Evolutionary conservation across 2,797 vertebrate genomes (phyloP), one percentile per base, ranked within the genome.

Genomic region (Pseudochirops corinnae): DNA sequence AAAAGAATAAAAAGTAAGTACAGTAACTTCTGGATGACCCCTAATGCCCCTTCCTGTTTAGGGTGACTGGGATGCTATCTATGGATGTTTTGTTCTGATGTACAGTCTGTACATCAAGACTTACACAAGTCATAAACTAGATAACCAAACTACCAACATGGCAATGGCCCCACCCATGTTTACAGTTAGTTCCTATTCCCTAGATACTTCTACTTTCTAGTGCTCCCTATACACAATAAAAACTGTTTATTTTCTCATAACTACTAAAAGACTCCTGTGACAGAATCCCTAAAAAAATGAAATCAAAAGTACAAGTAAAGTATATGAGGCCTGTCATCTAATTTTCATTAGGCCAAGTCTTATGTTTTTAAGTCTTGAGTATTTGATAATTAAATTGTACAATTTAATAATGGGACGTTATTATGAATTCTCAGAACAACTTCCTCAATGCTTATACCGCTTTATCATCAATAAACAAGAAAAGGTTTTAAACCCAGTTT

Each of bases 401-500:
- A 53, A 95, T 56, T 96, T 28, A 97, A 29, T 56, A 58, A 74
- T 74, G 74, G 57, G 52, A 29, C 55, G 74, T 62, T 90, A 28
- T 18, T 60, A 7, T 91, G 31, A 87, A 94, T 33, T 95, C 50
- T 74, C 52, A 46, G 18, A 57, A 91, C 93, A 93, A 90, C 93
- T 28, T 95, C 50, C 33, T 12, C 52, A 96, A 91, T 21, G 39
- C 57, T 94, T 93, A 67, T 26, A 26, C 24, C 74, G 92, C 55
- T 92, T 94, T 62, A 55, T 95, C 11, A 90, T 18, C 53, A 90
- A 96, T 39, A 46, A 82, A 82, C 60, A 93, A 96, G 94, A 96
- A 58, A 60, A 1, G 58, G 55, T 93, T 60, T 95, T 74, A n/a
- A 91, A 90, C 1, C 21, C 55, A 90, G 92, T 90, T 94, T 94